Percentiles rank a stretch among this genome's conserved stretches.
phyloP scores from a whole-genome alignment of 2,113 vertebrate species.

The Cyanoramphus novaezelandiae region DNA sequence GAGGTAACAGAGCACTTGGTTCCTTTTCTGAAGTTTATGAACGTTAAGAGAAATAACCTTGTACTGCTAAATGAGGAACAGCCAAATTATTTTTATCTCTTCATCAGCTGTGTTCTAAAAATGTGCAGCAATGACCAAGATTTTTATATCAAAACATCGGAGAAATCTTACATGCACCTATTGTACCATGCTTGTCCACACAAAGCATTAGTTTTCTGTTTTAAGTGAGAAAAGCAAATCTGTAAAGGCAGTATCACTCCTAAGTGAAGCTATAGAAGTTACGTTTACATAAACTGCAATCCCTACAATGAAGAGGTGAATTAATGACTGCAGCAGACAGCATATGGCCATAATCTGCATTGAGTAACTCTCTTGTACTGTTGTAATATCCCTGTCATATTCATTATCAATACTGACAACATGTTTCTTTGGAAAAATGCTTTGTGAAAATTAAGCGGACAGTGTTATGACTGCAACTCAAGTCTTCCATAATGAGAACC shows the following conservation, averaged over 20 bases:
- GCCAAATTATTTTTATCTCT: neutral
- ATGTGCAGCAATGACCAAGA: neutral
- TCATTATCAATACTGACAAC: neutral
- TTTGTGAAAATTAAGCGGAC: slow-evolving; percentile 7
- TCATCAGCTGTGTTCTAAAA: neutral
- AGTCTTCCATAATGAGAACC: neutral
- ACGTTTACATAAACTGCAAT: neutral
- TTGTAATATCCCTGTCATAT: neutral
- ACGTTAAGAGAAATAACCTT: neutral
- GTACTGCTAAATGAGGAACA: neutral
- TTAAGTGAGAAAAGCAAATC: neutral
- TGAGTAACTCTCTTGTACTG: neutral
- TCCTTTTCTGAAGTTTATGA: neutral
- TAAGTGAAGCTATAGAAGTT: neutral
- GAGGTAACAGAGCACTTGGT: neutral
- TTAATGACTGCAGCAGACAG: neutral
- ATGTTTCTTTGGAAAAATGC: neutral
- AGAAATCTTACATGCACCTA: rapidly evolving
- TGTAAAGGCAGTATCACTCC: neutral
- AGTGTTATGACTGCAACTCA: neutral
- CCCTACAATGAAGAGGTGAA: neutral
- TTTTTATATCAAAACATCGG: neutral
- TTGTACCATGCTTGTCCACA: neutral
- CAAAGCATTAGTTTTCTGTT: neutral
- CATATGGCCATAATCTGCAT: neutral